A percentile compares a stretch with the other conserved stretches of the same genome.
These are phyloP conservation scores for Poicephalus gulielmi DNA, from an alignment of 2,113 vertebrate species.

Conservation along the genomic window DNA sequence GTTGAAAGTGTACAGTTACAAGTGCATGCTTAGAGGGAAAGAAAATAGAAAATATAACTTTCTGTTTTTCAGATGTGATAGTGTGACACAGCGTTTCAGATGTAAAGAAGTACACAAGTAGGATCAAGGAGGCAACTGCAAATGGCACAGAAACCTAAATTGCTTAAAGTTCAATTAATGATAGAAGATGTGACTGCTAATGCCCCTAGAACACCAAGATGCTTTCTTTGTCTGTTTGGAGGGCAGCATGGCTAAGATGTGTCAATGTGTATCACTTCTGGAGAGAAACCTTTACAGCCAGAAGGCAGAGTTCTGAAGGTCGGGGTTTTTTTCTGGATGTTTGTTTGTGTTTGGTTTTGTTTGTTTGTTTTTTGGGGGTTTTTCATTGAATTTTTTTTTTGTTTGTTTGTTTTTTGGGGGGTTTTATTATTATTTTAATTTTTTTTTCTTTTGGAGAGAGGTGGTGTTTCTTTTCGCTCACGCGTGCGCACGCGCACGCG, in stretches of 20 bases:
- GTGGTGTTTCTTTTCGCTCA: background rate
- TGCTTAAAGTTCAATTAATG: background rate
- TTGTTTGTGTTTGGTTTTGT: background rate
- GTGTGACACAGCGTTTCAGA: background rate
- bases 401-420: no score
- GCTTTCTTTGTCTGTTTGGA: background rate
- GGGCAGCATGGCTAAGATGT: background rate
- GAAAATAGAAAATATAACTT: background rate
- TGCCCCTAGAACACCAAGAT: background rate
- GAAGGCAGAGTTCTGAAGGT: background rate
- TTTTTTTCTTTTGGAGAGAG: background rate
- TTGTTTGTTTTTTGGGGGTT: background rate
- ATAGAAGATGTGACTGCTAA: background rate
- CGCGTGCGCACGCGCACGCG: no score
- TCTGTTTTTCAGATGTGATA: background rate
- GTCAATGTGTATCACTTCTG: background rate
- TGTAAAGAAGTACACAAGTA: background rate
- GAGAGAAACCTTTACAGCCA: background rate
- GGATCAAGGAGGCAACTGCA: background rate
- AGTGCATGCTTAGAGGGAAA: background rate
- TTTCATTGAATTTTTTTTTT: background rate
- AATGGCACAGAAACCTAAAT: background rate
- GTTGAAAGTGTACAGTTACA: background rate
- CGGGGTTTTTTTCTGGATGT: background rate
- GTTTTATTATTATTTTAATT: background rate